These are phyloP conservation scores for Cylas formicarius DNA, from an alignment of 1,140 invertebrate species.

Conservation along the genomic window DNA sequence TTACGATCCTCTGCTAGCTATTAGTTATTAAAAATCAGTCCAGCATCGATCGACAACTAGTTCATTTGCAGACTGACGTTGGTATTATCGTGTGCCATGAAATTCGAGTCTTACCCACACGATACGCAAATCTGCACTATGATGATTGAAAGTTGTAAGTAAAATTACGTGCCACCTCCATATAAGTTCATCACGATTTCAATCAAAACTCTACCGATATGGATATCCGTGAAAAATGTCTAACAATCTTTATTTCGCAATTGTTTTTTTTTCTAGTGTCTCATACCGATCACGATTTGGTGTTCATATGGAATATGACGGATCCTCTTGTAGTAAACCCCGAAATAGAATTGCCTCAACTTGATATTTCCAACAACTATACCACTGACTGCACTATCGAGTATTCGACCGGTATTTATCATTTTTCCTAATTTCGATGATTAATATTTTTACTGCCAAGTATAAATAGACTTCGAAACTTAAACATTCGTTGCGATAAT, in stretches of 20 bases:
- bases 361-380: slow-evolving; percentile 80
- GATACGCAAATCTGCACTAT: slow-evolving; percentile 85
- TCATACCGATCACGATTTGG: slow-evolving; percentile 74
- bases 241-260: slow-evolving; percentile 1
- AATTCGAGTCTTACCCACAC: slow-evolving; percentile 86
- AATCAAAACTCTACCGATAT: background rate
- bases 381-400: slow-evolving; percentile 83
- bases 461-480: too few relatives aligned
- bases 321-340: slow-evolving; percentile 80
- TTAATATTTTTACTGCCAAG: too few relatives aligned
- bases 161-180: slow-evolving; percentile 5
- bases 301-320: slow-evolving; percentile 83
- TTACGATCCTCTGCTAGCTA: background rate
- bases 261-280: slow-evolving; percentile 53
- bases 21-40: background rate
- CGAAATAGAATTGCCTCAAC: slow-evolving; percentile 78
- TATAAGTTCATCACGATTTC: slow-evolving; percentile 9
- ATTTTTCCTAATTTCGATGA: too few relatives aligned
- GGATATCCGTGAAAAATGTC: background rate
- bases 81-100: slow-evolving; percentile 86
- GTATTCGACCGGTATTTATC: slow-evolving; percentile 73
- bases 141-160: slow-evolving; percentile 87
- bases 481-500: too few relatives aligned
- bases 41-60: slow-evolving; percentile 6
- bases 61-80: slow-evolving; percentile 65